Base-by-base conservation (phyloP, 2,113 vertebrate species). In the Ia io region DNA sequence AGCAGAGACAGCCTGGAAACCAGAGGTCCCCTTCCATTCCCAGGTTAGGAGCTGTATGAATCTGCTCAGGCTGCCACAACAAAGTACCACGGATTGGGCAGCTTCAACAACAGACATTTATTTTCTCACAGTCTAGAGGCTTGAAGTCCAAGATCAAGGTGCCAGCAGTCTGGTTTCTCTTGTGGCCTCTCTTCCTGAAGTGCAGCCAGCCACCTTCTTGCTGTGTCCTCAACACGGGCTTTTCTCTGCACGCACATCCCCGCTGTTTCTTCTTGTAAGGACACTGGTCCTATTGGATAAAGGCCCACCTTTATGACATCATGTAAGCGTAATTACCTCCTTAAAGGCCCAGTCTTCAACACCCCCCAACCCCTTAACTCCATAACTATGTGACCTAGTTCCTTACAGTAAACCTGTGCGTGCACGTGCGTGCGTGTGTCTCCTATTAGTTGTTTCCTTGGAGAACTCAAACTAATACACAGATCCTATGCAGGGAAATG, bases 41-140 rank as follows among this genome's bases (percentile, higher is more conserved):
- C 5, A 30, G 76, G 56, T 18, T 5, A 30, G 65, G 30, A 49
- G 42, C 56, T 10, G 2, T 7, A 3, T 6, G n/a, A 9, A 14
- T 88, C 10, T 25, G 20, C 61, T 35, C 6, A 2, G 63, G 71
- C 83, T 51, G 65, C 40, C n/a, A 3, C 22, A 6, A 20, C 9
- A 7, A n/a, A 74, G 37, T 6, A 30, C 69, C 20, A 2, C 16
- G 22, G 70, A 18, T 5, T 0, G 10, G 20, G 69, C 30, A 30
- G 37, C 83, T 87, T n/a, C 12, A 61, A 28, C 49, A 14, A 67
- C 67, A 40, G n/a, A 25, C 30, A n/a, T 77, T 77, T 35, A 16
- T 63, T 35, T 94, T 49, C 96, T 86, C 76, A 69, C 89, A 74
- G 14, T 35, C 42, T 63, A 11, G 40, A 59, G n/a, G 49, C 40